Evolutionary conservation across 1,140 invertebrate genomes (phyloP), one percentile per base, ranked within the genome.

Genomic region (Neodiprion fabricii): DNA sequence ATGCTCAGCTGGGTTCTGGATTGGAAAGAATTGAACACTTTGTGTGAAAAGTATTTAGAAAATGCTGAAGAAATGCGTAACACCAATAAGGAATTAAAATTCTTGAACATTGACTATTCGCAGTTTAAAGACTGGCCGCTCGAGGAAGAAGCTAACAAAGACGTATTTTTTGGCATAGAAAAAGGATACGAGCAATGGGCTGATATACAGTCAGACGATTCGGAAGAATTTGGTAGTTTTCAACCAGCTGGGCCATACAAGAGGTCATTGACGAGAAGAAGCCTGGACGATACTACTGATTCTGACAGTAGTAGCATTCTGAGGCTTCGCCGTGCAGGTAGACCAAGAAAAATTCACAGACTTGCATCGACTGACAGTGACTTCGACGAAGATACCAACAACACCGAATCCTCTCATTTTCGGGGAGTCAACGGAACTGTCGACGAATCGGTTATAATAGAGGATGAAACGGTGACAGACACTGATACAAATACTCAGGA

Each of bases 51-150:
- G 61, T 93, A 93, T 79, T 78, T 92, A 14, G 87, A 90, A 14
- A 90, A 92, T 75, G 88, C 89, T 0, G 90, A 92, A 72, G 87
- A 89, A 47, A 90, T 91, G 79, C 88, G 91, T 23, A 91, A 90
- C 76, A 87, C 89, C 14, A 90, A 90, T 70, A 92, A 91, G 53
- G 91, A 92, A 75, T 81, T 93, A 7, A 92, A 92, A 79, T 92
- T 90, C 81, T 80, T 93, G 0, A 91, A 93, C 74, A 91, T 93
- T 71, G 92, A 93, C 82, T 92, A 93, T 77, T 91, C 89, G 48
- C 90, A 91, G 77, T 93, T 92, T 78, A 89, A 90, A 76, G 87
- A 91, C 81, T 90, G 89, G 80, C 91, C 91, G 4, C 88, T 86
- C 23, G 88, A 88, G 0, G 85, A 89, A 23, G 88, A 90, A 65